A percentile compares a stretch with the other conserved stretches of the same genome.
Conservation (phyloP, 2,113 vertebrate genomes). For the Mirza zaza region DNA sequence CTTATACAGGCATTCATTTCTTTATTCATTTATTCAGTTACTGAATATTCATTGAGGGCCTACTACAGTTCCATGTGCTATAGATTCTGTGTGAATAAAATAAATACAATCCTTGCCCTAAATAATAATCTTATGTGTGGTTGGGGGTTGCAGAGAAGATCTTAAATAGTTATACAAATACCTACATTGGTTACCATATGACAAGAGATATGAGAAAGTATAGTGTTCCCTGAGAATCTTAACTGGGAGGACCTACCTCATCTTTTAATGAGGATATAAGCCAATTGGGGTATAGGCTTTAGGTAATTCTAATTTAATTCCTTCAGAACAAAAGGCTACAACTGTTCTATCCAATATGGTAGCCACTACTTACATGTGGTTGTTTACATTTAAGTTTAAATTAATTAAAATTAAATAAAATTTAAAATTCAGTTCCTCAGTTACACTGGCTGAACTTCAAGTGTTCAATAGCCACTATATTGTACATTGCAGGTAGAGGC, state of each 20-base stretch:
- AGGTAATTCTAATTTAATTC: background rate
- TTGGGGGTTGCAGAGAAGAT: background rate
- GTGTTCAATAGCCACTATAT: background rate
- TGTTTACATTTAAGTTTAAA: constrained; percentile 20
- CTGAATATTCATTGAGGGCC: background rate
- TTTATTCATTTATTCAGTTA: constrained; percentile 16
- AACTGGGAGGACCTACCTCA: background rate
- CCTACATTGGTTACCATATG: background rate
- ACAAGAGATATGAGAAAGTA: background rate
- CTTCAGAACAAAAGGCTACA: background rate
- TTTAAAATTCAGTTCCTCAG: background rate
- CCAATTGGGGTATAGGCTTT: background rate
- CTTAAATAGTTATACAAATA: background rate
- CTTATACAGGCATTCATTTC: background rate
- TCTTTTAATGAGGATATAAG: background rate
- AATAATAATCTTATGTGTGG: background rate
- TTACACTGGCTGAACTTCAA: background rate
- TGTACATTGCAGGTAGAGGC: background rate
- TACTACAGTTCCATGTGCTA: background rate
- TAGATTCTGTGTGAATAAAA: background rate
- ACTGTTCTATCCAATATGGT: background rate
- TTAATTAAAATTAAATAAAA: background rate
- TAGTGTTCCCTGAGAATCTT: background rate
- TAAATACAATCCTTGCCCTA: background rate
- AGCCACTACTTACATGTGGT: background rate